Conservation (phyloP, 2,888 invertebrate genomes). For the Ichneumoninae sp. region DNA sequence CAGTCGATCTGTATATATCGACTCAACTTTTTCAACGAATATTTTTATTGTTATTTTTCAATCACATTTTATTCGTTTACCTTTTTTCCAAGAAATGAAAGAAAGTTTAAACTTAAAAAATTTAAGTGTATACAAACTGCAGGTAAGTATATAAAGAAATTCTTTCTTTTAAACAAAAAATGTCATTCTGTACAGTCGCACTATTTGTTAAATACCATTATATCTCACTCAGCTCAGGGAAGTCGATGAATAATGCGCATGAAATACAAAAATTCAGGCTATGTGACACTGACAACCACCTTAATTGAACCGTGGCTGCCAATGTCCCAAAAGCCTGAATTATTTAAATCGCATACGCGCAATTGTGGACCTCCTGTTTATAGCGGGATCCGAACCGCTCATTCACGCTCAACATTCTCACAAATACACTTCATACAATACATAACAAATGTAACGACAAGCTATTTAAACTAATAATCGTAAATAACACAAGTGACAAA, state of each 20-base stretch:
- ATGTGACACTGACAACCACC: not conserved
- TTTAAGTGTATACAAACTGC: too few relatives aligned
- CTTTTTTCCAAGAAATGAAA: too few relatives aligned
- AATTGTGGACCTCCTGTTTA: constrained; percentile 12
- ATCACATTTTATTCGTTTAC: too few relatives aligned
- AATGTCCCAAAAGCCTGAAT: constrained; percentile 17
- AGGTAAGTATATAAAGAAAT: too few relatives aligned
- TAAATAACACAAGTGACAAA: too few relatives aligned
- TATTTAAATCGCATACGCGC: constrained; percentile 24
- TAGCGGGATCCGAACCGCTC: constrained; percentile 23
- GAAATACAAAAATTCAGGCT: constrained; percentile 8
- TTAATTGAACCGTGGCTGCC: not conserved
- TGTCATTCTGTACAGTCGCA: too few relatives aligned
- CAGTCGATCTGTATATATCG: too few relatives aligned
- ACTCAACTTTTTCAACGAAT: too few relatives aligned
- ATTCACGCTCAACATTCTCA: not conserved
- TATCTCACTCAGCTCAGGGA: not conserved
- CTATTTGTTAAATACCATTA: too few relatives aligned
- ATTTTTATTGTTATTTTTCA: too few relatives aligned
- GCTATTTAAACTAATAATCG: not conserved
- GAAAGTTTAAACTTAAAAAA: too few relatives aligned
- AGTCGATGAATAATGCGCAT: constrained; percentile 1
- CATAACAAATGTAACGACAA: not conserved
- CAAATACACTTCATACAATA: constrained; percentile 4
- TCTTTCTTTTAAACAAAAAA: too few relatives aligned